Base-by-base conservation (phyloP, 2,888 invertebrate species). In the Drosophila silvestris region DNA sequence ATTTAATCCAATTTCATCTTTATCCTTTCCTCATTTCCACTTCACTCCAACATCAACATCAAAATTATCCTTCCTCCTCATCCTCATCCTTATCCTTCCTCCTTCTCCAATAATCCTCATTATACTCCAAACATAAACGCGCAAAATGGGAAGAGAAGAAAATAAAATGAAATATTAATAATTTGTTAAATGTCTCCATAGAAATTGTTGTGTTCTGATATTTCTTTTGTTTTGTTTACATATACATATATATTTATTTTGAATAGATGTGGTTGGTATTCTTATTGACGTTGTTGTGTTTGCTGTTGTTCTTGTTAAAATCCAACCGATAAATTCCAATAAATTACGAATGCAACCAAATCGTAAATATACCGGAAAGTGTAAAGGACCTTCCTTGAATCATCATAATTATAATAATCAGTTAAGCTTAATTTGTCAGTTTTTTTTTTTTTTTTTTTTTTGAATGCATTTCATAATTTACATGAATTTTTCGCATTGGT, bases 121-220 rank as follows among this genome's bases (percentile, higher is more conserved):
- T 77, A 79, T 73, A 87, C 79, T 86, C 86, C 90, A 87, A 86
- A 86, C 84, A 89, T 86, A 89, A 83, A 90, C 90, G 90, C 86
- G 86, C 70, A 83, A 85, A 85, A 79, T 76, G 70, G 78, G 83
- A 81, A 83, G 86, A 90, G 86, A 86, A 86, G 86, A 86, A 89
- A 86, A 90, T 81, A 86, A 89, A 86, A 90, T 85, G 52, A 70
- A 75, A 85, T 85, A 86, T 86, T 86, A 86, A 89, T 86, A 85
- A 89, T 73, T 80, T 88, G 71, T 70, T 64, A 74, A 72, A 69
- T 56, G 28, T 64, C 52, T 74, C 66, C 74, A 86, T 71, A 71
- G 54, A 74, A 68, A 58, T 70, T 39, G 53, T 79, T 75, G 72
- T 86, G 74, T 79, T 81, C 41, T 66, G 58, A 60, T 69, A 70